Evolutionary conservation across 2,113 vertebrate species (phyloP).

Genomic region (Enhydra lutris): DNA sequence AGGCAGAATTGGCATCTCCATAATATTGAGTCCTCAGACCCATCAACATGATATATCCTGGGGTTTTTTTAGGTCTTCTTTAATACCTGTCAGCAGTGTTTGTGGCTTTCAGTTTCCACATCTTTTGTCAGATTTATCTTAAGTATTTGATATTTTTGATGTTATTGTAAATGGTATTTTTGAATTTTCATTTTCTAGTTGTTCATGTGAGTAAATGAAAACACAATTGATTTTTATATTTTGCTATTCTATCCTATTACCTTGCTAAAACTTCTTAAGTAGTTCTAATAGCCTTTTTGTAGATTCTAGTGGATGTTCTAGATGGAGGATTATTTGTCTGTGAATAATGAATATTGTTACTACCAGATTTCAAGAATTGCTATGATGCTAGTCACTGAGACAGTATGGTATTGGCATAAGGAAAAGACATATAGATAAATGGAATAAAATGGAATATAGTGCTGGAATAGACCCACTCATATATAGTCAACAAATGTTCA

Average conservation of each 20-base stretch:
- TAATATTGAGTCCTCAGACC: neutral
- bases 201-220: neutral
- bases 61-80: neutral
- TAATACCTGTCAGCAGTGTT: neutral
- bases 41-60: neutral
- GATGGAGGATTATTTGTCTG: neutral
- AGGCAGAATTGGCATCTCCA: neutral
- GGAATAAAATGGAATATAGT: neutral
- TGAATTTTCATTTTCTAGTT: neutral
- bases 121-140: constrained; percentile 12
- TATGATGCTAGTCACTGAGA: neutral
- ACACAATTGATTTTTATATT: neutral
- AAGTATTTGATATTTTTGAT: neutral
- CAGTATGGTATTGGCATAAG: neutral
- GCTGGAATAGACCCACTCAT: neutral
- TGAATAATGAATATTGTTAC: neutral
- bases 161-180: neutral
- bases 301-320: neutral
- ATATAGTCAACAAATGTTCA: neutral
- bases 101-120: neutral
- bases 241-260: neutral
- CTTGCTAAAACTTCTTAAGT: neutral
- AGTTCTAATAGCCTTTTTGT: neutral
- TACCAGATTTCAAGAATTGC: neutral
- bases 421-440: neutral